Evolutionary conservation across 2,888 invertebrate genomes (phyloP), one percentile per base, ranked within the genome.

Genomic region (Lasioglossum oenotherae): DNA sequence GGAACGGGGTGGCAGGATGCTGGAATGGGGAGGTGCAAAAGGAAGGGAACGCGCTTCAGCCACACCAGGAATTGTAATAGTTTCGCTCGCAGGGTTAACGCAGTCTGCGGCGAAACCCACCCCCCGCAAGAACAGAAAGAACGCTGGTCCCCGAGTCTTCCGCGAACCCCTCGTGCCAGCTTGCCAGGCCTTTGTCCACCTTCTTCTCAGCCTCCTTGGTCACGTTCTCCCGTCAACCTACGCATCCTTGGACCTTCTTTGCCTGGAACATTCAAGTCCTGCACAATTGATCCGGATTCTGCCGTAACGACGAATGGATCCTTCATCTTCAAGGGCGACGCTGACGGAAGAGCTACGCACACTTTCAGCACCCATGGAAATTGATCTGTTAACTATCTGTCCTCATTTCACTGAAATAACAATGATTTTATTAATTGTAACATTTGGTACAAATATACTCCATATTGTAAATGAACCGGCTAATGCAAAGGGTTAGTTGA

Each of bases 31-130:
- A 77, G 86, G 86, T 78, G 83, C 67, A 77, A 81, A 81, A 73
- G 82, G 88, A 81, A 79, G 83, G 80, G 82, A 86, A 89, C 87
- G 87, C 84, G 85, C 82, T 71, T 86, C 88, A 73, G 90, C 90
- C 91, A 91, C 92, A 92, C 92, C 90, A 91, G 91, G 92, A 94
- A 94, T 93, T 93, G 94, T 94, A 94, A 94, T 95, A 94, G 94
- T 94, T 94, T 93, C 90, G 91, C 94, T 87, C 87, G 88, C 88
- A 89, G 92, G 89, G 91, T 92, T 93, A 93, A 90, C 92, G 91
- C 89, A 89, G 80, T 87, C 82, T 85, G 88, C 75, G 74, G 57
- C 69, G 53, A 49, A 75, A 46, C 53, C 53, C 84, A 73, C 86
- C 88, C 67, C 67, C 87, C 77, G 80, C 82, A 75, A 81, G 84